A percentile compares a stretch with the other conserved stretches of the same genome.
Conservation (phyloP, 2,888 invertebrate species). For the Branchipolynoe longqiensis region DNA sequence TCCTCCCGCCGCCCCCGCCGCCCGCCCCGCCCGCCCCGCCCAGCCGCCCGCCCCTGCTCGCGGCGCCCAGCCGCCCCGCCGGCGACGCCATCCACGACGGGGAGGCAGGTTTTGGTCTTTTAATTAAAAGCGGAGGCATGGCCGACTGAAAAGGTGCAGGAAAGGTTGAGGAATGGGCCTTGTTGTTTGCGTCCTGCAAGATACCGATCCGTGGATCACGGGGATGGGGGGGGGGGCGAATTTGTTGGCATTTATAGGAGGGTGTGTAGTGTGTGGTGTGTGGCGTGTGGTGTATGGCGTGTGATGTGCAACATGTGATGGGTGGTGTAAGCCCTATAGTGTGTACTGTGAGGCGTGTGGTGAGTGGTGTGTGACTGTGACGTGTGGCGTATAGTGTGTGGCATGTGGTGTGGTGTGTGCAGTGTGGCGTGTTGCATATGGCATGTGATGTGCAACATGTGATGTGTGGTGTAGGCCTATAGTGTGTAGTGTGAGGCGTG, state of each 20-base stretch:
- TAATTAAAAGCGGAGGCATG: conserved; percentile 27
- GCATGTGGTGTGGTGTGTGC: no score
- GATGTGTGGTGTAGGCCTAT: no score
- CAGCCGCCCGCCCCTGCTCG: neutral
- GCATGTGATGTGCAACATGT: no score
- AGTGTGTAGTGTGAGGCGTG: no score
- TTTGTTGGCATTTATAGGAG: conserved; percentile 15
- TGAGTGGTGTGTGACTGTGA: no score
- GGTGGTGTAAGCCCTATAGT: no score
- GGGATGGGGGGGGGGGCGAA: no score
- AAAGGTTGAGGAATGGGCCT: conserved; percentile 31
- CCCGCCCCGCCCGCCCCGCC: neutral
- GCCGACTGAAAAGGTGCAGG: no score
- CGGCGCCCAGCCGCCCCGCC: neutral
- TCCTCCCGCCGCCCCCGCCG: neutral
- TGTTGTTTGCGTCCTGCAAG: conserved; percentile 46
- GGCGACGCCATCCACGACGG: neutral
- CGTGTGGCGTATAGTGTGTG: no score
- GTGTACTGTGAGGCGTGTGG: no score
- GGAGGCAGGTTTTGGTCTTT: conserved; percentile 47
- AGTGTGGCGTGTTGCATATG: no score
- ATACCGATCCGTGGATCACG: conserved; percentile 39
- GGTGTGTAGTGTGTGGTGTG: conserved; percentile 16
- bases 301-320: neutral
- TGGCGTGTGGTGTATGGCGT: neutral